A percentile compares a stretch with the other conserved stretches of the same genome.
phyloP scores from a whole-genome alignment of 92 coral and sea anemone species.

The Scolanthus callimorphus region DNA sequence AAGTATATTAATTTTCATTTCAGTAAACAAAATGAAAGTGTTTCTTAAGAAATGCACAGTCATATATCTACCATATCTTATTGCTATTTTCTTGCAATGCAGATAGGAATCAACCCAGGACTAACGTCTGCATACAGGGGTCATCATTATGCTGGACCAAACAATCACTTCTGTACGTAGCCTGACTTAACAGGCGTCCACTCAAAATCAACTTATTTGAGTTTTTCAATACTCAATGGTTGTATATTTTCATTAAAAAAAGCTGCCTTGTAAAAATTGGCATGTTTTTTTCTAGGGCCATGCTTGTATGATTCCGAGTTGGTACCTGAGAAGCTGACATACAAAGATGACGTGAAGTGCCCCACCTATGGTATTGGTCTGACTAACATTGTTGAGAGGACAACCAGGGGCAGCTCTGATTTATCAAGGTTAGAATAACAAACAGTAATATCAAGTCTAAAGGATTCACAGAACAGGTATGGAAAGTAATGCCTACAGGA shows the following conservation, averaged over 20 bases:
- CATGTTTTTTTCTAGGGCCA: constrained; percentile 93
- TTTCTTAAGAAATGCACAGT: no score
- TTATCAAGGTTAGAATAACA: constrained; percentile 94
- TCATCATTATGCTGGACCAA: constrained; percentile 94
- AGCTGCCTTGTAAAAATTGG: no score
- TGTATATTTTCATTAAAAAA: no score
- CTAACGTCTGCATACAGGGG: constrained; percentile 94
- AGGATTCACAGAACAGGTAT: no score
- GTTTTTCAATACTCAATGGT: no score
- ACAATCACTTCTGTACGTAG: constrained; percentile 83
- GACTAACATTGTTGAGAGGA: constrained; percentile 93
- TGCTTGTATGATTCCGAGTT: constrained; percentile 83
- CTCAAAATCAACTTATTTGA: no score
- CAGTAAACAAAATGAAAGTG: no score
- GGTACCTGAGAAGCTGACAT: constrained; percentile 67
- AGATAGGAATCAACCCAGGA: constrained; percentile 98
- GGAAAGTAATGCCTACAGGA: no score
- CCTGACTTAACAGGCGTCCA: background rate
- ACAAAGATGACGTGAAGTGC: constrained; percentile 71
- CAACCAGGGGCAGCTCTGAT: constrained; percentile 93
- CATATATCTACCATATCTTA: no score
- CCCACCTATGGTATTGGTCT: constrained; percentile 83
- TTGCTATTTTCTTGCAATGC: no score
- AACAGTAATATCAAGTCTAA: no score
- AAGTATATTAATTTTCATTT: no score